These are phyloP conservation scores for Leptinotarsa undecemlineata DNA, from an alignment of 1,140 invertebrate genomes.

Conservation along the genomic window DNA sequence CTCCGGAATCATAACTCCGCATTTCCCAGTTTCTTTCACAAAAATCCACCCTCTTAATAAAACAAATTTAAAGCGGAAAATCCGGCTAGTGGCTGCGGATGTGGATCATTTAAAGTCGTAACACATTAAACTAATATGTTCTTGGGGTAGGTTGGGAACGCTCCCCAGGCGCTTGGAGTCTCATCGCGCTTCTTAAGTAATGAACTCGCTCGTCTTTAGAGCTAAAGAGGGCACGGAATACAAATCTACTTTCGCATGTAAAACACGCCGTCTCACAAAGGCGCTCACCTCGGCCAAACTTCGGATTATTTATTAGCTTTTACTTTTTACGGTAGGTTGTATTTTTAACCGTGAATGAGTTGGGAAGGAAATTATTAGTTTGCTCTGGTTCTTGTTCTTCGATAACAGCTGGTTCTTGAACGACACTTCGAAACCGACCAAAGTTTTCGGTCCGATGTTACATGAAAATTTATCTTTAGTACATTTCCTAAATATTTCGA, in stretches of 20 bases:
- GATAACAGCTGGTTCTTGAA: too few species aligned
- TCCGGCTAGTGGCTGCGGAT: conserved; percentile 26
- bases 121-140: conserved; percentile 31
- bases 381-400: too few species aligned
- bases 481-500: too few species aligned
- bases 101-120: conserved; percentile 28
- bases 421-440: too few species aligned
- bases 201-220: conserved; percentile 16
- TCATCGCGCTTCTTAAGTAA: conserved; percentile 26
- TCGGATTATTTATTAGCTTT: conserved; percentile 24
- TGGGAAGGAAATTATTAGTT: too few species aligned
- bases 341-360: neutral
- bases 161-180: conserved; percentile 12
- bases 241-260: conserved; percentile 25
- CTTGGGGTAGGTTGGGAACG: conserved; percentile 23
- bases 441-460: too few species aligned
- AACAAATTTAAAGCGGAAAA: conserved; percentile 28
- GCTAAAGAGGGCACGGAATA: conserved; percentile 25
- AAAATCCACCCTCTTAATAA: conserved; percentile 28
- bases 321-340: conserved; percentile 10
- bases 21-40: conserved; percentile 20
- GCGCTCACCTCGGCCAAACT: conserved; percentile 20
- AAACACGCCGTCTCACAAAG: conserved; percentile 20
- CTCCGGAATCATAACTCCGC: conserved; percentile 14
- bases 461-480: too few species aligned